Evolutionary conservation across 1,140 invertebrate genomes (phyloP), one percentile per base, ranked within the genome.

Genomic region (Tetramorium parvispinum): DNA sequence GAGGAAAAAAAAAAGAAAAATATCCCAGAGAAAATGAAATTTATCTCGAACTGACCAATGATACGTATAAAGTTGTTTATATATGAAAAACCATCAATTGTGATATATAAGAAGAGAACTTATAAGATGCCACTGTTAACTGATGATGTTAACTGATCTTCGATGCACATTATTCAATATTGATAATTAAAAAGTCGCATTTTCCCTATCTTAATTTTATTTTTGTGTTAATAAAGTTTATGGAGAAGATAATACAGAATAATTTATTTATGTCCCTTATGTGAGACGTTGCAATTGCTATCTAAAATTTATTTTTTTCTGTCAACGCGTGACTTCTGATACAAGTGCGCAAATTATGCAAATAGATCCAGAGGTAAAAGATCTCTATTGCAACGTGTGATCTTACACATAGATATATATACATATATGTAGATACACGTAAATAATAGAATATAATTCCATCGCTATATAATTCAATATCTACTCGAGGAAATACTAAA

Each of bases 11-110:
- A 77, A 43, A 21, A 24, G 18, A 24, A 75, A 59, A 51, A 65
- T 59, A 46, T 85, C 7, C 51, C 18, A 76, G 65, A 89, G 7
- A 27, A 77, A 37, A 49, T 57, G 43, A 16, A 86, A 53, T 57
- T 43, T 75, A 88, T 68, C 59, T 88, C 24, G n/a, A 85, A 70
- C 57, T 76, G 83, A 88, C 83, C 88, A 89, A 89, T 63, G 37
- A 27, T 75, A 11, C 49, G 57, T 86, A 89, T 7, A 86, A 86
- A 70, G 53, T 75, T 85, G 85, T 75, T 86, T 68, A 32, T 86
- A 81, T 57, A 89, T 70, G 40, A 89, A 68, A 71, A 6, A 86
- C 32, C 63, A 43, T 68, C 6, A 63, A 27, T 81, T 66, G 63
- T 70, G 46, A 81, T 68, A 68, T 27, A 68, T 68, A 77, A 46